Conservation (phyloP, 1,140 invertebrate species). For the Pissodes strobi region DNA sequence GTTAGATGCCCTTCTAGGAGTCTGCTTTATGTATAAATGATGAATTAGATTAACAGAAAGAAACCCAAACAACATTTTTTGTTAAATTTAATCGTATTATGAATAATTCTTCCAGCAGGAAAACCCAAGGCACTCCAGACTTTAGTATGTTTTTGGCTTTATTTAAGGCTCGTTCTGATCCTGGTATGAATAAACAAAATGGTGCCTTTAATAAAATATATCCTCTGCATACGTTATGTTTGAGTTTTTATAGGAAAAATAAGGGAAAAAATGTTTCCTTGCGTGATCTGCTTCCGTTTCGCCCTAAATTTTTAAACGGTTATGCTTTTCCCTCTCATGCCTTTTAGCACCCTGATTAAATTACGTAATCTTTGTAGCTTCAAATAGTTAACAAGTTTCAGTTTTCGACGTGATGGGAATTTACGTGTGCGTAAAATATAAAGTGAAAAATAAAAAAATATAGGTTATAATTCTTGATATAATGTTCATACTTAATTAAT, state of each 20-base stretch:
- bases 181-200: neutral
- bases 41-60: neutral
- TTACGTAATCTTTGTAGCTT: neutral
- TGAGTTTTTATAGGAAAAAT: neutral
- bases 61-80: neutral
- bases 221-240: neutral
- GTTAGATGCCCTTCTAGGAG: too few species aligned
- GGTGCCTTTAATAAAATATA: neutral
- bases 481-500: too few species aligned
- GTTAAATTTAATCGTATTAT: neutral
- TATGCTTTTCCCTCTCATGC: neutral
- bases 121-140: neutral
- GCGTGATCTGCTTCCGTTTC: neutral
- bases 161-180: neutral
- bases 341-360: neutral
- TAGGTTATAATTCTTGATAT: too few species aligned
- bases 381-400: too few species aligned
- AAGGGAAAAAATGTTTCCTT: neutral
- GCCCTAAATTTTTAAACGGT: neutral
- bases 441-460: neutral
- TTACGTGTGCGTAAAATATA: too few species aligned
- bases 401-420: too few species aligned
- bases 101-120: neutral
- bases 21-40: too few species aligned
- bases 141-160: neutral